A percentile compares a stretch with the other conserved stretches of the same genome.
phyloP scores from a whole-genome alignment of 2,888 invertebrate genomes.

The Drosophila anomalata region DNA sequence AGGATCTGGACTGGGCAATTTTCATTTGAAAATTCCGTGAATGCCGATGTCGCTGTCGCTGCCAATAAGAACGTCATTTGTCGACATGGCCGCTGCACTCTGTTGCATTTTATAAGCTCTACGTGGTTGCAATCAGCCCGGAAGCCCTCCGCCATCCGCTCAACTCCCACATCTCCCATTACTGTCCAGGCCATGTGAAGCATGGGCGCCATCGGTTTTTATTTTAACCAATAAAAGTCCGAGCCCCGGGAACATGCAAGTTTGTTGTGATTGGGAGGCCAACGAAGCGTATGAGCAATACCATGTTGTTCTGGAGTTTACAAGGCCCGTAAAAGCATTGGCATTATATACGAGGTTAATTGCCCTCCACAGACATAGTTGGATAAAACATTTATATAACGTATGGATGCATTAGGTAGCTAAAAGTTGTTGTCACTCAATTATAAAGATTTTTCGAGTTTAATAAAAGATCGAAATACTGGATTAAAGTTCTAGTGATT shows the following conservation, averaged over 20 bases:
- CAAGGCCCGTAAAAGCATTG: conserved; percentile 20
- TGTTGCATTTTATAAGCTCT: conserved; percentile 48
- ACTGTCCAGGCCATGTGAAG: background rate
- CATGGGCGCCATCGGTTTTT: conserved; percentile 41
- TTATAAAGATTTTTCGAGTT: background rate
- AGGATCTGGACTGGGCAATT: conserved; percentile 35
- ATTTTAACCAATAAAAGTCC: conserved; percentile 46
- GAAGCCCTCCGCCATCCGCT: background rate
- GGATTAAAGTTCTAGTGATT: background rate
- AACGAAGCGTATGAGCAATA: conserved; percentile 45
- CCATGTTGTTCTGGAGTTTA: conserved; percentile 10
- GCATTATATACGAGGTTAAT: conserved; percentile 25
- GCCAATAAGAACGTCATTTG: conserved; percentile 31
- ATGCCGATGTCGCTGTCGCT: conserved; percentile 40
- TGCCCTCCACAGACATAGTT: conserved; percentile 14
- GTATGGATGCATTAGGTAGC: conserved; percentile 13
- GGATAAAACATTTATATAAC: background rate
- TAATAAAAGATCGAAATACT: background rate
- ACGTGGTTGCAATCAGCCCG: conserved; percentile 25
- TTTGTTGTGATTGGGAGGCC: conserved; percentile 26
- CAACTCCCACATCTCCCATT: background rate
- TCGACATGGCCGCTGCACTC: conserved; percentile 36
- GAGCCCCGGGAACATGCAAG: conserved; percentile 16
- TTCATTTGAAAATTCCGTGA: conserved; percentile 59
- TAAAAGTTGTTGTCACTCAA: conserved; percentile 1